A percentile compares a stretch with the other conserved stretches of the same genome.
These are phyloP conservation scores for Leptoclinus maculatus DNA, from an alignment of 2,797 vertebrate genomes.

Conservation along the genomic window DNA sequence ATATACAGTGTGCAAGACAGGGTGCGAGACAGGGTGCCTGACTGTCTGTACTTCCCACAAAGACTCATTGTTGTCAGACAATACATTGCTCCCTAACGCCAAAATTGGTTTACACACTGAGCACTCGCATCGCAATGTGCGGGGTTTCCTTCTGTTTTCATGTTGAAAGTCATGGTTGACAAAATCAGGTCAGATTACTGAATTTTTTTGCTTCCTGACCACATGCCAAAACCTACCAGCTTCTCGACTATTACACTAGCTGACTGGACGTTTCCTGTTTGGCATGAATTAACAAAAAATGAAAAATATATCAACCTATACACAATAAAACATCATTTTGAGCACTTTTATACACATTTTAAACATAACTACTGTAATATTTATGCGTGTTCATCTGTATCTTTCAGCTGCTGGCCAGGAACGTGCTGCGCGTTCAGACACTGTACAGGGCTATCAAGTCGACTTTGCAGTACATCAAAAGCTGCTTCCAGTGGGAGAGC, in stretches of 20 bases:
- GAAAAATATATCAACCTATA: not conserved
- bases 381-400: slow-evolving; percentile 35
- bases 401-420: slow-evolving; percentile 92
- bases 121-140: slow-evolving; percentile 30
- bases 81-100: slow-evolving; percentile 63
- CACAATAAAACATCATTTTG: slow-evolving; percentile 1
- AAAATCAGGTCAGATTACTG: slow-evolving; percentile 73
- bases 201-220: slow-evolving; percentile 47
- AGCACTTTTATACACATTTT: slow-evolving; percentile 5
- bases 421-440: slow-evolving; percentile 91
- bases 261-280: slow-evolving; percentile 4
- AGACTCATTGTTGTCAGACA: slow-evolving; percentile 78
- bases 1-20: slow-evolving; percentile 77
- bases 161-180: slow-evolving; percentile 52
- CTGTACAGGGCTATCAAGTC: slow-evolving; percentile 89
- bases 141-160: slow-evolving; percentile 56
- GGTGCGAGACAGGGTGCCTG: slow-evolving; percentile 77
- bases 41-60: slow-evolving; percentile 78
- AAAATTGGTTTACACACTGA: slow-evolving; percentile 65
- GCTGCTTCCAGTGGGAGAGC: slow-evolving; percentile 98
- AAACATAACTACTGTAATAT: slow-evolving; percentile 2
- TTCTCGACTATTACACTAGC: slow-evolving; percentile 3
- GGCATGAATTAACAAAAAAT: not conserved
- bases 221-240: slow-evolving; percentile 39
- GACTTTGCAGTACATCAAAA: slow-evolving; percentile 92